phyloP scores from a whole-genome alignment of 2,888 invertebrate genomes.

The Meteorus cinctellus region DNA sequence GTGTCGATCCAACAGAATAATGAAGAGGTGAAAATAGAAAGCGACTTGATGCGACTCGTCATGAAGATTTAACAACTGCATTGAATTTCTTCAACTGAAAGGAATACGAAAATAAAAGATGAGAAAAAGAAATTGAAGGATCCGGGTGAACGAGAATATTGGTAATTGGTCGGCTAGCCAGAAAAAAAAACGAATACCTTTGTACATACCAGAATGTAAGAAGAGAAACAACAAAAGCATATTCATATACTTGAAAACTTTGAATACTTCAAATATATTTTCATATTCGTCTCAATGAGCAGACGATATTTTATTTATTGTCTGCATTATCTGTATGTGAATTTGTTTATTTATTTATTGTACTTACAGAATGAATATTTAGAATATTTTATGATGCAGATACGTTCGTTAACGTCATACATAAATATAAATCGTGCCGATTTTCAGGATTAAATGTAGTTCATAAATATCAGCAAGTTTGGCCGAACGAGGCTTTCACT shows the following conservation, averaged over 20 bases:
- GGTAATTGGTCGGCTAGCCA: slow-evolving; percentile 52
- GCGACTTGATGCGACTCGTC: slow-evolving; percentile 3
- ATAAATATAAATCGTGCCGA: slow-evolving; percentile 40
- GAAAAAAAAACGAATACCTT: not conserved
- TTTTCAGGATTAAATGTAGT: slow-evolving; percentile 41
- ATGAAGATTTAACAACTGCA: slow-evolving; percentile 17
- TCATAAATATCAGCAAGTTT: slow-evolving; percentile 45
- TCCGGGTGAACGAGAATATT: not conserved
- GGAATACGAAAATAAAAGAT: not conserved
- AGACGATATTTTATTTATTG: slow-evolving; percentile 20
- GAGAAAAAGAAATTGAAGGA: not conserved
- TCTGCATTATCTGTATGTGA: not conserved
- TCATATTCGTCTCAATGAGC: not conserved
- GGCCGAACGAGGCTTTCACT: slow-evolving; percentile 41
- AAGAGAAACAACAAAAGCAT: slow-evolving; percentile 9
- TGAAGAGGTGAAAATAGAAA: slow-evolving; percentile 29
- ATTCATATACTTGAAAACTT: not conserved
- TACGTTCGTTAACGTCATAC: slow-evolving; percentile 35
- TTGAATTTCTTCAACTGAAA: slow-evolving; percentile 13
- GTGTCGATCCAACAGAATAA: slow-evolving; percentile 36
- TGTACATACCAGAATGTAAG: not conserved
- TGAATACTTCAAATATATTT: not conserved
- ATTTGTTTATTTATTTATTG: not conserved
- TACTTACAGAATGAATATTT: not conserved
- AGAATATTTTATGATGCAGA: slow-evolving; percentile 37